Conservation (phyloP, 2,113 vertebrate genomes). For the Lampris megalopsis region DNA sequence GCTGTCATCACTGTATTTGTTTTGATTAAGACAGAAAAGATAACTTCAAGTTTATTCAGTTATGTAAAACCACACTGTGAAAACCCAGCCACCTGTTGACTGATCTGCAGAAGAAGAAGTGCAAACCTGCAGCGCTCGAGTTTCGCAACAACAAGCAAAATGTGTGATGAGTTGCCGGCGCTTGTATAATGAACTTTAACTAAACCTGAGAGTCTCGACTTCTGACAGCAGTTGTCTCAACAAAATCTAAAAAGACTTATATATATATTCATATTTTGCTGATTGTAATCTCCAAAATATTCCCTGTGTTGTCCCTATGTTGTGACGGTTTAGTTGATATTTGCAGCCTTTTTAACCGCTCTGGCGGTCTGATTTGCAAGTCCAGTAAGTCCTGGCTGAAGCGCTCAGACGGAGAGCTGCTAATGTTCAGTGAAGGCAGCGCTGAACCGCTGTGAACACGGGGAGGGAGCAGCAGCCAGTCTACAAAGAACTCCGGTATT, state of each 20-base stretch:
- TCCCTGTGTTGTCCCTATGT: neutral
- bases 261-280: too few relatives aligned
- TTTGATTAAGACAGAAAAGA: constrained; percentile 60
- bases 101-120: constrained; percentile 7
- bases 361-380: constrained; percentile 21
- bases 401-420: constrained; percentile 36
- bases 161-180: too few relatives aligned
- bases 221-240: too few relatives aligned
- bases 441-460: constrained; percentile 18
- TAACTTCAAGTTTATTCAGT: constrained; percentile 59
- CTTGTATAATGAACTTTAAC: too few relatives aligned
- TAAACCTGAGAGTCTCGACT: too few relatives aligned
- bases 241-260: too few relatives aligned
- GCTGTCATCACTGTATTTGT: constrained; percentile 57
- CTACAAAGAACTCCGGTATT: constrained; percentile 56
- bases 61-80: constrained; percentile 49
- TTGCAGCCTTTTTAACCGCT: neutral
- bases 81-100: constrained; percentile 29
- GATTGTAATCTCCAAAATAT: too few relatives aligned
- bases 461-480: constrained; percentile 19
- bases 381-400: constrained; percentile 33
- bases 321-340: neutral
- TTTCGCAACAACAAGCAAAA: neutral
- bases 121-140: constrained; percentile 4
- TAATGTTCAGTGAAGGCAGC: constrained; percentile 17